A percentile compares a stretch with the other conserved stretches of the same genome.
Conservation (phyloP, 2,797 vertebrate species). For the Hyperoplus immaculatus region DNA sequence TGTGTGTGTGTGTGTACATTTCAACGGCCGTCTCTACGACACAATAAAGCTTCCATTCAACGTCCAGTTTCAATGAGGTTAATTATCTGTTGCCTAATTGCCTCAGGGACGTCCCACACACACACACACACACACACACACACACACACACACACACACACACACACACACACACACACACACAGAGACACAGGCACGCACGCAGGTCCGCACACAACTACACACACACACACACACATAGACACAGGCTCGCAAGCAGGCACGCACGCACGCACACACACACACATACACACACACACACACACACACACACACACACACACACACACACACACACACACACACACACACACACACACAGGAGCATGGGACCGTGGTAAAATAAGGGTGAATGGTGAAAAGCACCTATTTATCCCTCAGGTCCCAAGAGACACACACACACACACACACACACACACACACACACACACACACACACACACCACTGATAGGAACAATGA, state of each 20-base stretch:
- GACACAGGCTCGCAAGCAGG: conserved; percentile 3
- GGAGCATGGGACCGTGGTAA: conserved; percentile 54
- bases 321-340: conserved; percentile 1
- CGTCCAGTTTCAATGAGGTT: conserved; percentile 74
- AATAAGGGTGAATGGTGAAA: conserved; percentile 73
- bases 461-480: conserved; percentile 2
- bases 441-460: too few relatives aligned
- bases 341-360: conserved; percentile 23
- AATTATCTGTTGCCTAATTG: conserved; percentile 81
- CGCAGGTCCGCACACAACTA: neutral
- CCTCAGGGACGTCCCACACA: conserved; percentile 55
- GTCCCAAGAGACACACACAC: conserved; percentile 58
- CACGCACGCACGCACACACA: conserved; percentile 48
- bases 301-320: conserved; percentile 17
- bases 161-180: conserved; percentile 7
- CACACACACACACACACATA: conserved; percentile 17
- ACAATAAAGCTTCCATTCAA: conserved; percentile 75
- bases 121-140: conserved; percentile 4
- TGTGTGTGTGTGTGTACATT: too few relatives aligned
- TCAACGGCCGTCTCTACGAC: too few relatives aligned
- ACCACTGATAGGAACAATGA: conserved; percentile 59
- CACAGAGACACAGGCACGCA: conserved; percentile 1
- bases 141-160: conserved; percentile 10
- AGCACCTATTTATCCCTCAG: conserved; percentile 72
- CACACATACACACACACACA: conserved; percentile 40